Evolutionary conservation across 2,888 invertebrate species (phyloP), one percentile per base, ranked within the genome.

Genomic region (Caradrina clavipalpis): DNA sequence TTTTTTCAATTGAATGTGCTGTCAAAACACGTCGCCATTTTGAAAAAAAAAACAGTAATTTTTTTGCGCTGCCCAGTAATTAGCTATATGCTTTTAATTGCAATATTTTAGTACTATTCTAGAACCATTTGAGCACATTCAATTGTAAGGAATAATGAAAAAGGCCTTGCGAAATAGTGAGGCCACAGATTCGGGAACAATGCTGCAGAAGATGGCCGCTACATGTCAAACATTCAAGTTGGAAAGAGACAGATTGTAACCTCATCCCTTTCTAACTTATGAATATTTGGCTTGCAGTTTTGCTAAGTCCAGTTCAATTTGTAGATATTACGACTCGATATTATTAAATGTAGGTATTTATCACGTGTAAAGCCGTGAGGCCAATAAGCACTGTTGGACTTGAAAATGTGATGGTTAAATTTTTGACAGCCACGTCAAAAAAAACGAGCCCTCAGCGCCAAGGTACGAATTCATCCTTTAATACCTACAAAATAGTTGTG

Each of bases 281-380:
- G 47, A 55, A 45, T 75, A 54, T 72, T 53, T 26, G 55, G 11
- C 50, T 2, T 22, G 53, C 21, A 59, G 47, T 69, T 61, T 63
- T 72, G 26, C 47, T 62, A 62, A 61, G 56, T 74, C 64, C 79
- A 81, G 73, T 81, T 72, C 79, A 81, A 42, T 35, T 62, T 81
- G 78, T 78, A 82, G 78, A 83, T 78, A 80, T 76, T 26, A 75
- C 59, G 54, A 80, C 63, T 66, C 55, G 63, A 74, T 78, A 80
- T 83, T 76, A 72, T 72, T 76, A 68, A 68, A 70, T 69, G 53
- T 83, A 82, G 70, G 65, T 72, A 73, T 79, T 75, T 75, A 69
- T 71, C 75, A 83, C 77, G 86, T 85, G 86, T 83, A 54, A 35
- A 83, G 85, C 69, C 81, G 15, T 49, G 7, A 53, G 59, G 65